Evolutionary conservation across 2,797 vertebrate species (phyloP).

Genomic region (Natrix natrix): DNA sequence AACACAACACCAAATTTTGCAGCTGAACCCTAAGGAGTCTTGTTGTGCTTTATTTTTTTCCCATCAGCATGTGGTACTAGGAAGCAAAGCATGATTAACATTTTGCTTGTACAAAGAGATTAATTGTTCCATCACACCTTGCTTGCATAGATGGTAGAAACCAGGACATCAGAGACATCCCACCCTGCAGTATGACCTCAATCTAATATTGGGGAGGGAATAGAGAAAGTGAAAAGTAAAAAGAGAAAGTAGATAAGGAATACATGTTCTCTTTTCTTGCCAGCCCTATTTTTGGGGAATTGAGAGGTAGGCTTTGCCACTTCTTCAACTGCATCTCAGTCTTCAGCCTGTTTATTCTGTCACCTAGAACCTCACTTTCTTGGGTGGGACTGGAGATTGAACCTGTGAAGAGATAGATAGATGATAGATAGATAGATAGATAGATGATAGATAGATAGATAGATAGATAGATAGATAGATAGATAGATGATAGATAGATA

Average conservation of each 20-base stretch:
- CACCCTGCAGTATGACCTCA: background rate
- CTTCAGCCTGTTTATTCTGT: background rate
- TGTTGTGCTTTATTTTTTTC: accelerated
- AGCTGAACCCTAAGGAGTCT: background rate
- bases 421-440: no score
- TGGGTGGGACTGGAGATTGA: background rate
- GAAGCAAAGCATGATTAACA: background rate
- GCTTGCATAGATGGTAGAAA: background rate
- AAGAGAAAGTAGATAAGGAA: background rate
- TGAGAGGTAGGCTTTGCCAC: background rate
- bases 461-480: no score
- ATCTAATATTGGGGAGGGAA: background rate
- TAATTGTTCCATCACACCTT: background rate
- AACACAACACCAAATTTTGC: background rate
- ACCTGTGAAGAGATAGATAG: background rate
- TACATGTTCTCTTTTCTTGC: background rate
- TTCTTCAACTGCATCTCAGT: background rate
- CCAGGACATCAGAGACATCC: no score
- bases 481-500: no score
- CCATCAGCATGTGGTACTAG: background rate
- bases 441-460: no score
- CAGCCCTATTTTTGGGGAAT: background rate
- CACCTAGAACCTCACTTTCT: background rate
- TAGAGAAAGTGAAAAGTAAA: background rate
- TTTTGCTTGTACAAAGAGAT: background rate